Conservation (phyloP, 2,888 invertebrate species). For the Laspeyria flexula region DNA sequence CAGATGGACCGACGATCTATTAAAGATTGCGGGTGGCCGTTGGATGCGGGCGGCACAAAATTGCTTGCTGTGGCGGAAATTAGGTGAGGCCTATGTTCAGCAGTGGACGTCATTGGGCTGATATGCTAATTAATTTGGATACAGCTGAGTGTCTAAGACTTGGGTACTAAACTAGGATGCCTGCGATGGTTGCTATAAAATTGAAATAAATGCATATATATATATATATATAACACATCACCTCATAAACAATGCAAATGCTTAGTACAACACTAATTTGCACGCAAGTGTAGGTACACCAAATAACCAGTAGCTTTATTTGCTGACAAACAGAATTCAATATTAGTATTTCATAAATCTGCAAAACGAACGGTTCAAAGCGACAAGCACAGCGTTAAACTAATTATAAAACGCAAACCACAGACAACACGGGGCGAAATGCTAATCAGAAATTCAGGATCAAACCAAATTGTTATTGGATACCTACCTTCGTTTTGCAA, state of each 20-base stretch:
- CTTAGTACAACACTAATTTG: neutral
- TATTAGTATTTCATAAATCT: neutral
- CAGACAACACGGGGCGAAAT: neutral
- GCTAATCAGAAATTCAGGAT: conserved; percentile 6
- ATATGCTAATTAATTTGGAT: too few species aligned
- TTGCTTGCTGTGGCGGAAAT: too few species aligned
- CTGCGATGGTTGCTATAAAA: too few species aligned
- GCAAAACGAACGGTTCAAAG: neutral
- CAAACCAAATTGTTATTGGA: conserved; percentile 6
- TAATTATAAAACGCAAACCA: conserved; percentile 6
- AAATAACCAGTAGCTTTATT: neutral
- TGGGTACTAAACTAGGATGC: too few species aligned
- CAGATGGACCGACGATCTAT: too few species aligned
- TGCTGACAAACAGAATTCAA: neutral
- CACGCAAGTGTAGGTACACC: too few species aligned
- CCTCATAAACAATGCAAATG: neutral
- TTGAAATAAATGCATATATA: too few species aligned
- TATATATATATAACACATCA: neutral
- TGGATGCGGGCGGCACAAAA: too few species aligned
- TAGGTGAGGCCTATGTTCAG: too few species aligned
- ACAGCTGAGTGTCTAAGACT: too few species aligned
- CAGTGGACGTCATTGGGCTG: too few species aligned
- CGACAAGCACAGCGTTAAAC: neutral
- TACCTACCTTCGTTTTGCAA: neutral
- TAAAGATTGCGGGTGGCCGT: too few species aligned